Evolutionary conservation across 2,888 invertebrate genomes (phyloP).

Genomic region (Drosophila ustulata): DNA sequence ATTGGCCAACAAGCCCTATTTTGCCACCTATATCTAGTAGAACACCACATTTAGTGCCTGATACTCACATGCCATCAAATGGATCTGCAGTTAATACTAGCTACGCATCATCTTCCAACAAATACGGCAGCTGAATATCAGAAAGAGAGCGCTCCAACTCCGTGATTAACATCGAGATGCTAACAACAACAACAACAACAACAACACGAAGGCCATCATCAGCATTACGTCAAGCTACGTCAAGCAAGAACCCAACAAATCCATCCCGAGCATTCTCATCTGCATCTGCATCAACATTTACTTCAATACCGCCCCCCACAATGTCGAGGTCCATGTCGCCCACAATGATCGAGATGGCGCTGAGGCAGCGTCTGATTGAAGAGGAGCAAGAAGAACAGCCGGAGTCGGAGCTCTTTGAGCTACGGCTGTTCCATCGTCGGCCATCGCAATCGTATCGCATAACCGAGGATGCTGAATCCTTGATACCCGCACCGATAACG

Average conservation of each 20-base stretch:
- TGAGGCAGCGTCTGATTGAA: constrained; percentile 62
- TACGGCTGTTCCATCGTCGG: not conserved
- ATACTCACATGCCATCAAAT: constrained; percentile 86
- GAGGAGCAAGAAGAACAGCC: constrained; percentile 26
- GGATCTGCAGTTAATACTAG: constrained; percentile 84
- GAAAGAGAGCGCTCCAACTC: constrained; percentile 82
- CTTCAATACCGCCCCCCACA: constrained; percentile 43
- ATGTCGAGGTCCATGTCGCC: constrained; percentile 55
- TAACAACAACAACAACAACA: constrained; percentile 47
- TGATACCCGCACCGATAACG: constrained; percentile 29
- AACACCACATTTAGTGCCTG: constrained; percentile 90
- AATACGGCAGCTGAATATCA: constrained; percentile 85
- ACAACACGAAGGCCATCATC: constrained; percentile 62
- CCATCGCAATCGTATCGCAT: constrained; percentile 38
- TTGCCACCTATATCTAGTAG: constrained; percentile 90
- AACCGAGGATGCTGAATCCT: constrained; percentile 72
- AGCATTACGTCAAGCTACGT: constrained; percentile 18
- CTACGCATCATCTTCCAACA: constrained; percentile 85
- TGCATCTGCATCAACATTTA: constrained; percentile 34
- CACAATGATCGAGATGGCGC: constrained; percentile 50
- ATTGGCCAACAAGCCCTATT: constrained; percentile 93
- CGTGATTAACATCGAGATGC: constrained; percentile 82
- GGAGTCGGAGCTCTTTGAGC: not conserved
- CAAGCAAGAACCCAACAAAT: constrained; percentile 25
- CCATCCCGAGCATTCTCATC: constrained; percentile 14